Evolutionary conservation across 2,797 vertebrate species (phyloP).

Genomic region (Crocodylus rhombifer): DNA sequence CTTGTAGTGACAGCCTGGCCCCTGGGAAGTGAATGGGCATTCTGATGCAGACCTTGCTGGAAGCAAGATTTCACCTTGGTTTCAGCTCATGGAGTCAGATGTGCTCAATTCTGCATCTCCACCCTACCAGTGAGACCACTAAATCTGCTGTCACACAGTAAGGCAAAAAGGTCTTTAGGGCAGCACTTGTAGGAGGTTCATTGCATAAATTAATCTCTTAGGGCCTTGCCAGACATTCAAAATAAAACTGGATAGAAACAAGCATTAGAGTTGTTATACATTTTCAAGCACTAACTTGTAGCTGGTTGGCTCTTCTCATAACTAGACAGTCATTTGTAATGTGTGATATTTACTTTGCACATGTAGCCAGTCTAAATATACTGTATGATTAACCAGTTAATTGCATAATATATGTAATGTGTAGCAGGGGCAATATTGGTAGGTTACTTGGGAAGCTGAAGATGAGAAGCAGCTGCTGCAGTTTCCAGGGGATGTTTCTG

Average conservation of each 20-base stretch:
- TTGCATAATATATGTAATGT: no score
- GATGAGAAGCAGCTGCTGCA: neutral
- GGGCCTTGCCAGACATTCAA: no score
- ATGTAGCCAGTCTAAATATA: no score
- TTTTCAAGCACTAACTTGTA: no score
- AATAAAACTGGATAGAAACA: no score
- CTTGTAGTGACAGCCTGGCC: neutral
- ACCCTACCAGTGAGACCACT: accelerated
- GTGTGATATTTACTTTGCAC: no score
- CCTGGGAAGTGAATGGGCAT: neutral
- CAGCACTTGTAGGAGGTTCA: neutral
- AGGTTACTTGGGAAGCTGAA: neutral
- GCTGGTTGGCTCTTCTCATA: no score
- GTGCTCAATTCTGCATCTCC: accelerated
- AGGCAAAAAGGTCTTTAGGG: accelerated
- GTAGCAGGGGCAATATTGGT: neutral
- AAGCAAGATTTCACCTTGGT: neutral
- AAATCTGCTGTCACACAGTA: neutral
- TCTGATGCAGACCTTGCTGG: neutral
- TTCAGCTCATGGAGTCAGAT: accelerated
- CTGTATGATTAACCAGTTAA: no score
- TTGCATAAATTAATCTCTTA: neutral
- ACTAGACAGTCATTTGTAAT: no score
- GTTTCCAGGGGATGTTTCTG: neutral
- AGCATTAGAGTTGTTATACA: no score